A percentile compares a stretch with the other conserved stretches of the same genome.
phyloP scores from a whole-genome alignment of 1,140 invertebrate species.

The Choristoneura fumiferana region DNA sequence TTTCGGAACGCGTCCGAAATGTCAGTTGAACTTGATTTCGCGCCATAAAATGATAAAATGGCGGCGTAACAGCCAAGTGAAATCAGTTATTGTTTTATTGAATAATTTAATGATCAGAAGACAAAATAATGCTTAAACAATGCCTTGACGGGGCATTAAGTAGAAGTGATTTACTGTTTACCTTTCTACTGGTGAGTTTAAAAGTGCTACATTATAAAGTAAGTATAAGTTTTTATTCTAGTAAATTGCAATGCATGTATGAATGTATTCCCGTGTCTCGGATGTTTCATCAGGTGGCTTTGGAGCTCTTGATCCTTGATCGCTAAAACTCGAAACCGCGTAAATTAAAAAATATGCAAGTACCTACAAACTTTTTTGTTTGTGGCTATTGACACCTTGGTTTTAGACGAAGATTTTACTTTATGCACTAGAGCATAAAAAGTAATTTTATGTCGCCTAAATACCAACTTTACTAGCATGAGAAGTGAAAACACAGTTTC shows the following conservation, averaged over 20 bases:
- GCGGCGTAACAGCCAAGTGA: not conserved
- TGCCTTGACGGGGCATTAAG: not conserved
- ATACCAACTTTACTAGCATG: too few relatives aligned
- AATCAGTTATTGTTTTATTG: conserved; percentile 1
- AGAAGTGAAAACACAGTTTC: too few relatives aligned
- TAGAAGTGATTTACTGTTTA: conserved; percentile 5
- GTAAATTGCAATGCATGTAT: not conserved
- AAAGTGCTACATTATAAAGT: not conserved
- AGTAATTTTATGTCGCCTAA: too few relatives aligned
- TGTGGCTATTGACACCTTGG: too few relatives aligned
- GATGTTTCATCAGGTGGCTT: too few relatives aligned
- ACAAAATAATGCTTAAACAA: conserved; percentile 19
- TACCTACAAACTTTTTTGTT: too few relatives aligned
- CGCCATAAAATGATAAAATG: not conserved
- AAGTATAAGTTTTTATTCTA: not conserved
- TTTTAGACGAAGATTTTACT: too few relatives aligned
- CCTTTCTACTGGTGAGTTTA: not conserved
- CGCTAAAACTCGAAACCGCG: too few relatives aligned
- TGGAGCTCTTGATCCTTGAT: too few relatives aligned
- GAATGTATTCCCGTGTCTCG: not conserved
- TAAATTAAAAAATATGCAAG: too few relatives aligned
- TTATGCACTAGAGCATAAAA: too few relatives aligned
- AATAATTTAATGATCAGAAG: conserved; percentile 7
- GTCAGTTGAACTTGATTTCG: not conserved
- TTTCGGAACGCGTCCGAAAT: not conserved